Evolutionary conservation across 2,797 vertebrate species (phyloP), one percentile per base, ranked within the genome.

Genomic region (Anguilla obscura): DNA sequence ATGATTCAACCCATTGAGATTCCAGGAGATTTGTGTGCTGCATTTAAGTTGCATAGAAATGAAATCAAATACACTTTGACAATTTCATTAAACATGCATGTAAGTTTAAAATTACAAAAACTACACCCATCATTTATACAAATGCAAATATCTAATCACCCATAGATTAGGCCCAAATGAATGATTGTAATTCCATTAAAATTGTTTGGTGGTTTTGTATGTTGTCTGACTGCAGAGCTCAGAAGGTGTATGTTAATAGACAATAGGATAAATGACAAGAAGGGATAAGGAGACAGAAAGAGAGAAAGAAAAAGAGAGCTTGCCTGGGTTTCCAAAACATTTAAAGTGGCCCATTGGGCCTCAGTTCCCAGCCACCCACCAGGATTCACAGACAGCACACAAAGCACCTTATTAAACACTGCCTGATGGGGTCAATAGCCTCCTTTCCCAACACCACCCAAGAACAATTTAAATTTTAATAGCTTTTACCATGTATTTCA

Each of bases 381-480:
- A 94, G 95, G 95, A 93, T 94, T 95, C 94, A 94, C 27, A 18
- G 95, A 94, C 94, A 92, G 92, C 93, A 93, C 94, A 94, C 94
- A 92, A 93, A 95, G 94, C 95, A 95, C 94, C 96, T 97, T 99
- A 98, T 98, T 98, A 98, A 97, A 97, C 97, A 96, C 95, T 90
- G 91, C 94, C 96, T 97, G 97, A 96, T 97, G 96, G 97, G 97
- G 97, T 97, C 96, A 97, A 94, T 94, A 96, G 96, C 95, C 95
- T 93, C 95, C 95, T 96, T 94, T 95, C 94, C 94, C 91, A 94
- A 95, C 95, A 96, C 96, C 95, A 96, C 96, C 97, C 97, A 97
- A 97, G 97, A 99, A 99, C 97, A 99, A 98, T 99, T 98, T 99
- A 96, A 97, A 98, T 98, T 98, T 99, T 99, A 99, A 99, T 99